Conservation (phyloP, 1,140 invertebrate species). For the Drosophila oshimai region DNA sequence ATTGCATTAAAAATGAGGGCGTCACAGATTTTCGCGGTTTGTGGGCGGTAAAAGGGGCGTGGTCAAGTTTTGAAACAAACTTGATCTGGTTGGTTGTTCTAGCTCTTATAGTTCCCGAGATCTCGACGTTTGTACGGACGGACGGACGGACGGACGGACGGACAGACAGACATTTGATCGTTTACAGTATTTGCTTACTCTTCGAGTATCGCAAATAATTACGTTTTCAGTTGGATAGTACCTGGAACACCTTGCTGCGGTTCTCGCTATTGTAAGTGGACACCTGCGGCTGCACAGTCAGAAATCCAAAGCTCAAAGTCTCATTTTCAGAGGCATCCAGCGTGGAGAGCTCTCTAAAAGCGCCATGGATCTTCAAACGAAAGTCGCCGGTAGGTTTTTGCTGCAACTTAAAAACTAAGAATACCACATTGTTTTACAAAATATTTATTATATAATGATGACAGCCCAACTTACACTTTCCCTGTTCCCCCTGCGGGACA, state of each 20-base stretch:
- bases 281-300: conserved; percentile 70
- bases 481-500: conserved; percentile 57
- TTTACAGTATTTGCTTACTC: too few relatives aligned
- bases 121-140: too few relatives aligned
- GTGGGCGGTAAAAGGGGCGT: too few relatives aligned
- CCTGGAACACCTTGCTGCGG: conserved; percentile 42
- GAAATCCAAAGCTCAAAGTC: conserved; percentile 38
- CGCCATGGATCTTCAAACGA: conserved; percentile 55
- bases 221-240: too few relatives aligned
- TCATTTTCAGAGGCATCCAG: conserved; percentile 31
- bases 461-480: conserved; percentile 65
- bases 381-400: conserved; percentile 74
- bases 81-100: too few relatives aligned
- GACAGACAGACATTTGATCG: too few relatives aligned
- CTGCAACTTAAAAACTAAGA: conserved; percentile 56
- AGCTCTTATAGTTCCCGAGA: too few relatives aligned
- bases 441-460: not conserved
- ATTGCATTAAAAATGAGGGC: too few relatives aligned
- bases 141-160: too few relatives aligned
- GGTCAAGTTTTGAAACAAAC: too few relatives aligned
- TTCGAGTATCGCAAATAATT: too few relatives aligned
- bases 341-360: conserved; percentile 47
- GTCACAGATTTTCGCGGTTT: too few relatives aligned
- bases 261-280: conserved; percentile 32
- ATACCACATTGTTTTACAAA: not conserved